These are phyloP conservation scores for Ridgeia piscesae DNA, from an alignment of 1,140 invertebrate genomes.

Conservation along the genomic window DNA sequence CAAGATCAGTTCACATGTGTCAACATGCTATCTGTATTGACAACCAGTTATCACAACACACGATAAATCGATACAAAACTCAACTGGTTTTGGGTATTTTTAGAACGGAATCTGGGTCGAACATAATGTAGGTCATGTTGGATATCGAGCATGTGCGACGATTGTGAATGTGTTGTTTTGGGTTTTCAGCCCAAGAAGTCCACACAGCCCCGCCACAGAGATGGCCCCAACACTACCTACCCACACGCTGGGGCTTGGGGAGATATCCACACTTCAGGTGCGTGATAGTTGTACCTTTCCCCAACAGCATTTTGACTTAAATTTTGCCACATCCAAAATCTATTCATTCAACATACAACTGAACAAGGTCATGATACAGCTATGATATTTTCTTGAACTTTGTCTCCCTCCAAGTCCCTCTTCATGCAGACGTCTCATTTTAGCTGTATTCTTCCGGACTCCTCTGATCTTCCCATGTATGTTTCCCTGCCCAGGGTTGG, in stretches of 20 bases:
- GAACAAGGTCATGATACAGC: too few species aligned
- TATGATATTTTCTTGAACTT: too few species aligned
- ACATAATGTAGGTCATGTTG: not conserved
- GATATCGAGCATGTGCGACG: not conserved
- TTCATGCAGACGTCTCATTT: too few species aligned
- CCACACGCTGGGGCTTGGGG: not conserved
- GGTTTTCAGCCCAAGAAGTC: conserved; percentile 22
- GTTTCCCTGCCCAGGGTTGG: too few species aligned
- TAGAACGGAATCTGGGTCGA: not conserved
- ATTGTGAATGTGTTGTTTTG: not conserved
- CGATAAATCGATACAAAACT: not conserved
- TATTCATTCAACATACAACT: too few species aligned
- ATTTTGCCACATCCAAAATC: too few species aligned
- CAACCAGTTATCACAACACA: not conserved
- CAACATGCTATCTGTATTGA: not conserved
- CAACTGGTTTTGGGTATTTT: not conserved
- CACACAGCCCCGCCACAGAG: conserved; percentile 19
- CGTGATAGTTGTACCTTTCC: not conserved
- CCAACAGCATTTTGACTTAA: too few species aligned
- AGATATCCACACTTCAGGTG: not conserved
- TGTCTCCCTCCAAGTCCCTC: too few species aligned
- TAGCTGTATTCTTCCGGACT: too few species aligned
- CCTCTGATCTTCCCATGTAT: too few species aligned
- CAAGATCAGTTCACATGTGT: not conserved
- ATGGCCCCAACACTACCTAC: not conserved